A percentile compares a stretch with the other conserved stretches of the same genome.
Evolutionary conservation across 2,888 invertebrate genomes (phyloP).

Genomic region (Lasioglossum leucozonium): DNA sequence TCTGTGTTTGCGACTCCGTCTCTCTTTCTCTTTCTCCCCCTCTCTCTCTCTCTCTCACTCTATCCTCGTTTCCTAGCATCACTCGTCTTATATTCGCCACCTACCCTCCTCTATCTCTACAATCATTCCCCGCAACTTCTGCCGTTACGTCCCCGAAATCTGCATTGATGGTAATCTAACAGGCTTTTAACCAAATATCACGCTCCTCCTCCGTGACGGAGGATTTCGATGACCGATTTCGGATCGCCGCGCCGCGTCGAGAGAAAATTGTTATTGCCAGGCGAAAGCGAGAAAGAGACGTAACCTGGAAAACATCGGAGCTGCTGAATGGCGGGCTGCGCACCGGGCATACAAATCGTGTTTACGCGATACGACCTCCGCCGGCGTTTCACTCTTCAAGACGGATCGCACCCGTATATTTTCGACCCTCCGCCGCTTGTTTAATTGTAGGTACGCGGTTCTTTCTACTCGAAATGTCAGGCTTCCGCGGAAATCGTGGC

Average conservation of each 20-base stretch:
- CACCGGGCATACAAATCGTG: neutral
- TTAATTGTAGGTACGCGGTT: conserved; percentile 37
- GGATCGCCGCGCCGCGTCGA: neutral
- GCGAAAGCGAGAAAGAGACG: too few relatives aligned
- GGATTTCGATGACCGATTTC: conserved; percentile 58
- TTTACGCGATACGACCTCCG: neutral
- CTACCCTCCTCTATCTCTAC: neutral
- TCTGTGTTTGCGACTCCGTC: conserved; percentile 26
- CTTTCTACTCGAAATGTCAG: conserved; percentile 3
- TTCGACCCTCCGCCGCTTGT: neutral
- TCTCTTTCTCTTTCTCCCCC: conserved; percentile 12
- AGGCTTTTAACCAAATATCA: conserved; percentile 75
- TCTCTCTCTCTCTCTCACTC: neutral
- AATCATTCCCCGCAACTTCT: conserved; percentile 56
- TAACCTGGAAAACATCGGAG: neutral
- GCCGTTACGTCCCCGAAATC: conserved; percentile 62
- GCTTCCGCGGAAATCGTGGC: neutral
- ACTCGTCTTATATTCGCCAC: conserved; percentile 11
- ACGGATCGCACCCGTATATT: neutral
- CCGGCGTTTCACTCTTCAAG: neutral
- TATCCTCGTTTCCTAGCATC: conserved; percentile 8
- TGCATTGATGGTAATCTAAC: conserved; percentile 76
- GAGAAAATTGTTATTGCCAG: conserved; percentile 4
- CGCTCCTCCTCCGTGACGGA: conserved; percentile 32
- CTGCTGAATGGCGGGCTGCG: neutral